Conservation (phyloP, 2,113 vertebrate species). For the Pituophis catenifer region DNA sequence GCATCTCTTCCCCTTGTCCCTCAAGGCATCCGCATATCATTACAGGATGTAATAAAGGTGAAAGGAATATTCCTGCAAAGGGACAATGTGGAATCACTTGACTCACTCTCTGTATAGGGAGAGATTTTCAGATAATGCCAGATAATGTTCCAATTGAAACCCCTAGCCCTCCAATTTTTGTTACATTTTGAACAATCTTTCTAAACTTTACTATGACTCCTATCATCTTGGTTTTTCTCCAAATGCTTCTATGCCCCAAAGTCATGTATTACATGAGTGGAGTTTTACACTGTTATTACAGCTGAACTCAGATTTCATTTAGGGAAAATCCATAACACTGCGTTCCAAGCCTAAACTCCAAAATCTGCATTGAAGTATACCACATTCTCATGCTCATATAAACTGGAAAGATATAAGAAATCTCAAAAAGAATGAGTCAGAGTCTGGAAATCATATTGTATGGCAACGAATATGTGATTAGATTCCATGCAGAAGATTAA, state of each 20-base stretch:
- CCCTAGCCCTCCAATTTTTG: not conserved
- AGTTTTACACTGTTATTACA: not conserved
- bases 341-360: not conserved
- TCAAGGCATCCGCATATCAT: not conserved
- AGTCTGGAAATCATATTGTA: constrained; percentile 12
- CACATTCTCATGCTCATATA: not conserved
- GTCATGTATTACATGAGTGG: not conserved
- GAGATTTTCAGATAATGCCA: not conserved
- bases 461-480: not conserved
- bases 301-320: constrained; percentile 7
- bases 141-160: not conserved
- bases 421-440: constrained; percentile 15
- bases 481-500: not conserved
- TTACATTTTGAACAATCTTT: not conserved
- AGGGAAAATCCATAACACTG: not conserved
- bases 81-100: not conserved
- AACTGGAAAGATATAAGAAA: constrained; percentile 11
- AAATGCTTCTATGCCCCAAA: not conserved
- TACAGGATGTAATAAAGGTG: not conserved
- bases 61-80: not conserved
- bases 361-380: constrained; percentile 10
- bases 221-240: not conserved
- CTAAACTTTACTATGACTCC: not conserved
- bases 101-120: not conserved
- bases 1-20: not conserved